phyloP scores from a whole-genome alignment of 2,113 vertebrate species.

The Dromaius novaehollandiae region DNA sequence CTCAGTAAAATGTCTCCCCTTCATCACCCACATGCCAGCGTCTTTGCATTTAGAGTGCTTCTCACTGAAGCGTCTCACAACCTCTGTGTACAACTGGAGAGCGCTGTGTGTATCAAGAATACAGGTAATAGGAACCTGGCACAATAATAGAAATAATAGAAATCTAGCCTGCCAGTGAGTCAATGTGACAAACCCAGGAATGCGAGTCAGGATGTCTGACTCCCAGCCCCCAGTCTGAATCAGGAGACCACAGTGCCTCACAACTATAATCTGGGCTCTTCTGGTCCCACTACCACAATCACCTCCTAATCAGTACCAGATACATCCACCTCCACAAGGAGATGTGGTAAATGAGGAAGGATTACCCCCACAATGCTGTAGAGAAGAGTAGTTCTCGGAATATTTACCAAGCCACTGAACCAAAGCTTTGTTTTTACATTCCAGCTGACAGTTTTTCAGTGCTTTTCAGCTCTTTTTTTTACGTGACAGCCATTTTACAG shows the following conservation, averaged over 20 bases:
- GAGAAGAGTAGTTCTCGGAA: slow-evolving; percentile 42
- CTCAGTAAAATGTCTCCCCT: not conserved
- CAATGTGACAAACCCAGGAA: not conserved
- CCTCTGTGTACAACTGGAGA: not conserved
- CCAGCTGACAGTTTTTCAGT: slow-evolving; percentile 11
- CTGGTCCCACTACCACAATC: not conserved
- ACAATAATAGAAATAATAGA: not conserved
- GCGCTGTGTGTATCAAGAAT: accelerated
- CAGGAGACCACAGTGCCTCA: not conserved
- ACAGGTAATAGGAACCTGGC: not conserved
- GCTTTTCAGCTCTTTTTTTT: not conserved
- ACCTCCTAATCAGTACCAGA: slow-evolving; percentile 40
- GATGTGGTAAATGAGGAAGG: not conserved
- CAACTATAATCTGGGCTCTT: not conserved
- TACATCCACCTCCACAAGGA: not conserved
- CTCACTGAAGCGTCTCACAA: not conserved
- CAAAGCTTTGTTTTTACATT: slow-evolving; percentile 38
- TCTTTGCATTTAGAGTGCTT: not conserved
- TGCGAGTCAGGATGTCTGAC: not conserved
- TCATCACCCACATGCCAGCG: not conserved
- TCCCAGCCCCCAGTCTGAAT: not conserved
- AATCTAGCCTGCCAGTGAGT: not conserved
- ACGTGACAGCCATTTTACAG: not conserved
- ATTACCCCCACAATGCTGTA: not conserved
- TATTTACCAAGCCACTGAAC: slow-evolving; percentile 49